Evolutionary conservation across 1,140 invertebrate species (phyloP).

Genomic region (Olivierus martensii): DNA sequence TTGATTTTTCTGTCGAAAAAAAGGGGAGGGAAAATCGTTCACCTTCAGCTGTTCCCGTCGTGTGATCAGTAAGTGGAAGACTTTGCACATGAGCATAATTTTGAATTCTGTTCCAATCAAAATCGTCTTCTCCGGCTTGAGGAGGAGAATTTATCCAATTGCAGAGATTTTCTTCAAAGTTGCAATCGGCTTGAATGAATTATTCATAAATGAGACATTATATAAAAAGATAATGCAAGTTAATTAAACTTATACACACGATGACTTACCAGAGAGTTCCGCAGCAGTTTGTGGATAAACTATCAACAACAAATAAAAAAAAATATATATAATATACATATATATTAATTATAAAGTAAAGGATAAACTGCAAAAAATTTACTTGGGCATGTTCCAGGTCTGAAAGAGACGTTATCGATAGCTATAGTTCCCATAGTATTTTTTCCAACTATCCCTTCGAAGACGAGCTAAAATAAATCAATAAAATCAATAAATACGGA

Average conservation of each 20-base stretch:
- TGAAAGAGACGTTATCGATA: slow-evolving; percentile 52
- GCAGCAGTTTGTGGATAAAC: slow-evolving; percentile 14
- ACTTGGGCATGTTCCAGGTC: slow-evolving; percentile 43
- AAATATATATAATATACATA: too few relatives aligned
- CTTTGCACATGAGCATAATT: slow-evolving; percentile 32
- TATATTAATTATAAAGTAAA: too few relatives aligned
- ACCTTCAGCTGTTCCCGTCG: slow-evolving; percentile 25
- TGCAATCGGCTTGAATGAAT: slow-evolving; percentile 37
- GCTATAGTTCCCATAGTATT: slow-evolving; percentile 47
- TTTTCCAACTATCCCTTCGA: neutral
- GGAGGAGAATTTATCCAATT: slow-evolving; percentile 46
- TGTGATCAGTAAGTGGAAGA: slow-evolving; percentile 31
- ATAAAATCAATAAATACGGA: too few relatives aligned
- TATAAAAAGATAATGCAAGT: too few relatives aligned
- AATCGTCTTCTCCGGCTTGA: slow-evolving; percentile 35
- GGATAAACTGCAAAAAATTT: neutral
- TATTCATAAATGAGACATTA: too few relatives aligned
- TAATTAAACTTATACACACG: too few relatives aligned
- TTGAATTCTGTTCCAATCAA: slow-evolving; percentile 43
- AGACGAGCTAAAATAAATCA: neutral
- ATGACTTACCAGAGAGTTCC: slow-evolving; percentile 4
- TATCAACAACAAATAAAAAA: neutral
- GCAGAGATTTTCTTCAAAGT: slow-evolving; percentile 51
- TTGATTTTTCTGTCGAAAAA: too few relatives aligned
- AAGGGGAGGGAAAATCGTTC: too few relatives aligned